Evolutionary conservation across 1,140 invertebrate genomes (phyloP), one percentile per base, ranked within the genome.

Genomic region (Meteorus sp.): DNA sequence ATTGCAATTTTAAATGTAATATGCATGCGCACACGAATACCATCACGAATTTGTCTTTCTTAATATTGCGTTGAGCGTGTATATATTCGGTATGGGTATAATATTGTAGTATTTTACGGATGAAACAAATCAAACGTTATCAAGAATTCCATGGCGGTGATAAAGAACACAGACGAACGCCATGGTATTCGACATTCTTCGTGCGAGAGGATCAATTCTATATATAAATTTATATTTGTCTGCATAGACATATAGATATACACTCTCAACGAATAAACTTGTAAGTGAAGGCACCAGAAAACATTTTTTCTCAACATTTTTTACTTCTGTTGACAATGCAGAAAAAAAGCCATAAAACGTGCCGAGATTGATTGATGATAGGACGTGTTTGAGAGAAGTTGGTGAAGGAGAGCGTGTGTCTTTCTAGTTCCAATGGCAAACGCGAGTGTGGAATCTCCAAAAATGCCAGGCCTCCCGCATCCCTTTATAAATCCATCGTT

Each of bases 91-190:
- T n/a, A n/a, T n/a, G n/a, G n/a, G n/a, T n/a, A n/a, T n/a, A 35
- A 51, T 51, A 51, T 51, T 51, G 45, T 27, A 13, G 72, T 78
- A 78, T n/a, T 79, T 80, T 80, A 79, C 70, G 78, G 78, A 76
- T 79, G 74, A 79, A 78, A 80, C 77, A 79, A 80, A 78, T 80
- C 77, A 79, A 80, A 79, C 62, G 68, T 80, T 79, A 80, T 79
- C 78, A 79, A 79, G 74, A 74, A 80, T 78, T 78, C 77, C 75
- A 61, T 59, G 64, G 58, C 59, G 70, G 62, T 64, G 76, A 80
- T 80, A 80, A 80, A 80, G 75, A 78, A 80, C 68, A 78, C 76
- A 78, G 74, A 76, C 66, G 63, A 64, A 79, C 74, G 75, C 71
- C 61, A 58, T 62, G 76, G 75, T 63, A 79, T 78, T 73, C 71